Percentiles rank a stretch among this genome's conserved stretches.
phyloP scores from a whole-genome alignment of 2,888 invertebrate genomes.

The Sipha maydis region DNA sequence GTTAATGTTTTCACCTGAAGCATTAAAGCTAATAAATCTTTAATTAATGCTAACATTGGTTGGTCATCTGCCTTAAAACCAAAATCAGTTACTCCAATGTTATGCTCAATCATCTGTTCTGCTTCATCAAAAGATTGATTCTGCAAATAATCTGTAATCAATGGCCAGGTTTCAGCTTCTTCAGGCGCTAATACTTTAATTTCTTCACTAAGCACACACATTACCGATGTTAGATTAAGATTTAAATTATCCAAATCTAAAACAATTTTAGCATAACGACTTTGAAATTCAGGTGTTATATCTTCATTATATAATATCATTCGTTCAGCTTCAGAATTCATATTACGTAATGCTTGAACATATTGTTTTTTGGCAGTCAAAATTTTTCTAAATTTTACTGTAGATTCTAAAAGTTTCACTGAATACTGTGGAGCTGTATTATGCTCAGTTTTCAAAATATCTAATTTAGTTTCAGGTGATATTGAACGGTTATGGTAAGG shows the following conservation, averaged over 20 bases:
- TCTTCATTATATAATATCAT: slow-evolving; percentile 82
- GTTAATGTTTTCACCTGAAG: slow-evolving; percentile 77
- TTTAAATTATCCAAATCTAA: slow-evolving; percentile 93
- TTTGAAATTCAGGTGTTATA: slow-evolving; percentile 87
- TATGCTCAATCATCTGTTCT: slow-evolving; percentile 63
- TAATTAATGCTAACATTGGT: slow-evolving; percentile 73
- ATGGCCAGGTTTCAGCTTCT: slow-evolving; percentile 63
- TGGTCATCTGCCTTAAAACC: slow-evolving; percentile 81
- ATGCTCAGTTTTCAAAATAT: slow-evolving; percentile 41
- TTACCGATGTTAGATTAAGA: slow-evolving; percentile 73
- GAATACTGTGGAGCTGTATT: slow-evolving; percentile 57
- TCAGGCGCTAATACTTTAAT: slow-evolving; percentile 62
- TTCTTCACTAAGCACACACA: slow-evolving; percentile 61
- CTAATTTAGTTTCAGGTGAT: slow-evolving; percentile 54
- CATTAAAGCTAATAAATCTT: slow-evolving; percentile 89
- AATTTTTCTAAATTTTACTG: slow-evolving; percentile 85
- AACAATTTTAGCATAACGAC: slow-evolving; percentile 82
- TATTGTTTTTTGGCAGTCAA: slow-evolving; percentile 83
- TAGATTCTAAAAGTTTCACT: slow-evolving; percentile 62
- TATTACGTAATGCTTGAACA: slow-evolving; percentile 81
- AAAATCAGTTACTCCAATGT: slow-evolving; percentile 86
- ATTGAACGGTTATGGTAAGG: slow-evolving; percentile 57
- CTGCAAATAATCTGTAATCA: slow-evolving; percentile 78
- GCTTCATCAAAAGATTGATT: slow-evolving; percentile 69
- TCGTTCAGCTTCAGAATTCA: slow-evolving; percentile 92